Base-by-base conservation (phyloP, 2,888 invertebrate species). In the Catocala fraxini region DNA sequence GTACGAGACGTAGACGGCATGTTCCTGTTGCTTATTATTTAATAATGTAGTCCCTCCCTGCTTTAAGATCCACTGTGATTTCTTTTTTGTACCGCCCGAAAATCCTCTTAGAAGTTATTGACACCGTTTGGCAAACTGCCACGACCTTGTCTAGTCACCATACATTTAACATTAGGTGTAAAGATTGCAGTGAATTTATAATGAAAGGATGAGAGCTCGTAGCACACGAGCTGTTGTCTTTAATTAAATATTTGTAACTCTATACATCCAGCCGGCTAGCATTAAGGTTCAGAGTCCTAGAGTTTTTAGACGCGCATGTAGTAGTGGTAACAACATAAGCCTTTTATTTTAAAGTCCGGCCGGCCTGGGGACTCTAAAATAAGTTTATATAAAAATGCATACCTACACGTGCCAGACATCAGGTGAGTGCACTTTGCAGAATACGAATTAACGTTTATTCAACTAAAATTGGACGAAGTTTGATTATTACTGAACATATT, bases 141-240 rank as follows among this genome's bases (percentile, higher is more conserved):
- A 52, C 33, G 15, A 15, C 41, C 15, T 25, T 56, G 51, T 56
- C 56, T 52, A 43, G 41, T 62, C 35, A 9, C 45, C 35, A 54
- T 63, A 49, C 54, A 54, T 63, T 55, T 49, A 58, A 58, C 5
- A 53, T 62, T 45, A 62, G 65, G 49, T 58, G 61, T 70, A 59
- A 67, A 64, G 62, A 70, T 72, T 70, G 60, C 56, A 67, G 46
- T 72, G 72, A 70, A 74, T 74, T 72, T 55, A 61, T 70, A 71
- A 73, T 72, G 54, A 58, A 45, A 63, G 52, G 15, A 62, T 59
- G 59, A 45, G 42, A 72, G 65, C 49, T 45, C 48, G n/a, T 13
- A 54, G 35, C 45, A 51, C 39, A 55, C 51, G 48, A 63, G 45
- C 47, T 45, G 46, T 56, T 65, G 53, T 65, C 63, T 69, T 61